These are phyloP conservation scores for Linurgus olivaceus DNA, from an alignment of 2,797 vertebrate genomes.

Conservation along the genomic window DNA sequence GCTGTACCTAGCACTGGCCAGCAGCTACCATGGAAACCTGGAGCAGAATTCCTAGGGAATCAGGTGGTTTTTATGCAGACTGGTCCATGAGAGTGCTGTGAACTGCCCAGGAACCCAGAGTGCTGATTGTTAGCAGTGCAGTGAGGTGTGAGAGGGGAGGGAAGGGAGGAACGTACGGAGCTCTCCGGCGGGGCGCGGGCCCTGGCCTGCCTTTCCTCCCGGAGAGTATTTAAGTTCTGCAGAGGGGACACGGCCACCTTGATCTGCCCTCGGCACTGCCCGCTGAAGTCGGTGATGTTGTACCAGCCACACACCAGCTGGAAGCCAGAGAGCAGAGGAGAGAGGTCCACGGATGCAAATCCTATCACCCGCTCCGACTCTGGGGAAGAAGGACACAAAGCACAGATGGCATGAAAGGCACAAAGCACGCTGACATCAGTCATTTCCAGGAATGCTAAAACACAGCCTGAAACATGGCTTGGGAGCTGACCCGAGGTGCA, in stretches of 20 bases:
- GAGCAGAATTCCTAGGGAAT: not conserved
- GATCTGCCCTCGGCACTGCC: constrained; percentile 92
- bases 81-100: accelerated
- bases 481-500: not conserved
- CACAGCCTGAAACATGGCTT: accelerated
- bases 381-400: constrained; percentile 41
- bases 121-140: accelerated
- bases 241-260: constrained; percentile 92
- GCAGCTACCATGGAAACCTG: not conserved
- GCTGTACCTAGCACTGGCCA: accelerated
- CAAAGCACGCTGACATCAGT: accelerated
- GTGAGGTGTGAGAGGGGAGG: accelerated
- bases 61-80: accelerated
- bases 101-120: not conserved
- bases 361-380: constrained; percentile 91
- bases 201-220: constrained; percentile 77
- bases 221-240: constrained; percentile 77
- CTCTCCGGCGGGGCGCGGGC: constrained; percentile 2
- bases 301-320: constrained; percentile 95
- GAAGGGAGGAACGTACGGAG: constrained; percentile 4
- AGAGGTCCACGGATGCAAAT: constrained; percentile 93
- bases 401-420: no score
- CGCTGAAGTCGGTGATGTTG: constrained; percentile 91
- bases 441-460: not conserved
- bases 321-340: constrained; percentile 91